phyloP scores from a whole-genome alignment of 2,113 vertebrate species.

The Takifugu flavidus region DNA sequence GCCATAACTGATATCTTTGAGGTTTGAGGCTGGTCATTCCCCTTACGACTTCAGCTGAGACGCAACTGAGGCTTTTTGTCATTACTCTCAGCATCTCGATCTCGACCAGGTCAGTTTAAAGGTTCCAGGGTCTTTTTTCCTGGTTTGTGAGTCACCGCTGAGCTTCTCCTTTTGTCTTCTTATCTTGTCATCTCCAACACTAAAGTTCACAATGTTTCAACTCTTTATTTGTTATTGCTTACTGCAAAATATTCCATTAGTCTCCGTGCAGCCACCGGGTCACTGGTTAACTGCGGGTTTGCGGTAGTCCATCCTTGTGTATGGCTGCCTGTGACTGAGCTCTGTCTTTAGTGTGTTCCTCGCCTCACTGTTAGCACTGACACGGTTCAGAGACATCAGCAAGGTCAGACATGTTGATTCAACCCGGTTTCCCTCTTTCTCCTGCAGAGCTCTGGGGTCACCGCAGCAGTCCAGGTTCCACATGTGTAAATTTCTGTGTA shows the following conservation, averaged over 20 bases:
- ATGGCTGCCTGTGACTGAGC: slow-evolving; percentile 29
- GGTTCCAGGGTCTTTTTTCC: slow-evolving; percentile 10
- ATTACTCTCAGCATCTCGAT: neutral
- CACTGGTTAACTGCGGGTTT: slow-evolving; percentile 30
- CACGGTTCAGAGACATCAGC: neutral
- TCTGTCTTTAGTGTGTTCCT: slow-evolving; percentile 19
- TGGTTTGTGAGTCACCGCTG: slow-evolving; percentile 38
- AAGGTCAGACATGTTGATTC: slow-evolving; percentile 2
- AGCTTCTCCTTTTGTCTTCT: slow-evolving; percentile 32
- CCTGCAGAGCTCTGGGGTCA: neutral
- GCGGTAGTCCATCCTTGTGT: slow-evolving; percentile 28
- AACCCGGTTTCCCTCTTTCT: neutral
- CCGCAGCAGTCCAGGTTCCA: neutral
- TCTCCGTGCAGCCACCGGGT: slow-evolving; percentile 5
- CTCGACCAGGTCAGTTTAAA: slow-evolving; percentile 26
- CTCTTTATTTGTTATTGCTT: slow-evolving; percentile 1
- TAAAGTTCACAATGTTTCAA: slow-evolving; percentile 23
- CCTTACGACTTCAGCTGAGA: slow-evolving; percentile 33
- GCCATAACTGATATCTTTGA: slow-evolving; percentile 27
- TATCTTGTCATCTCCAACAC: slow-evolving; percentile 17
- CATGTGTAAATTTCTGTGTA: neutral
- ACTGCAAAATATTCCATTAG: slow-evolving; percentile 5
- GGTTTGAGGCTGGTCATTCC: slow-evolving; percentile 16
- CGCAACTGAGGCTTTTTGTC: slow-evolving; percentile 20
- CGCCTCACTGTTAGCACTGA: slow-evolving; percentile 3